Base-by-base conservation (phyloP, 35 echinoderm and acorn worm species). In the Apostichopus japonicus region DNA sequence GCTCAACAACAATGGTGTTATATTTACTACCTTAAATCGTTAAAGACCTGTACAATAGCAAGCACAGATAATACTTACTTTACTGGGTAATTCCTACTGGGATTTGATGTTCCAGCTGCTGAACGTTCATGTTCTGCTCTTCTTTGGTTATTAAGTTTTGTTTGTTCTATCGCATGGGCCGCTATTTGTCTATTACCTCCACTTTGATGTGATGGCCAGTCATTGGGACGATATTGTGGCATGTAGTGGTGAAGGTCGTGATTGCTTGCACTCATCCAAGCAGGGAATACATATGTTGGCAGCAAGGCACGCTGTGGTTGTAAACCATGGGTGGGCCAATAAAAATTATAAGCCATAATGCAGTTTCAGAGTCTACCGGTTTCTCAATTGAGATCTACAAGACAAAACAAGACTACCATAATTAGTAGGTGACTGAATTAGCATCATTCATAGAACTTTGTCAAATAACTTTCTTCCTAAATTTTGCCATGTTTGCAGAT, bases 231-330 rank as follows among this genome's bases (percentile, higher is more conserved):
- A 44, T 44, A 44, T 44, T 44, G 86, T 3, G 14, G 59, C 63
- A 17, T 57, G 11, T 51, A 88, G 14, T 70, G 19, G 57, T n/a
- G 25, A 58, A 88, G 86, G 15, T 65, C 14, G 23, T 62, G 23
- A 65, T 88, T 88, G 52, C 23, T 58, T 67, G 86, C 24, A 8
- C 16, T 72, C 56, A 88, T 88, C 65, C 65, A 88, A 16, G 59
- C n/a, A 13, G 65, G 86, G n/a, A 24, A 65, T 62, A 23, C 10
- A 24, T 88, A 62, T 21, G 14, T 24, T 19, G 86, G 86, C 57
- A 88, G 21, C 86, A 88, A 13, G 23, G 56, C 65, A 6, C 0
- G 9, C 10, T n/a, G 65, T 58, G 56, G 56, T 33, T 33, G 52
- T 23, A 11, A 11, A 17, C 14, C 22, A 23, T 80, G 23, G 78